Evolutionary conservation across 2,113 vertebrate genomes (phyloP).

Genomic region (Turnix velox): DNA sequence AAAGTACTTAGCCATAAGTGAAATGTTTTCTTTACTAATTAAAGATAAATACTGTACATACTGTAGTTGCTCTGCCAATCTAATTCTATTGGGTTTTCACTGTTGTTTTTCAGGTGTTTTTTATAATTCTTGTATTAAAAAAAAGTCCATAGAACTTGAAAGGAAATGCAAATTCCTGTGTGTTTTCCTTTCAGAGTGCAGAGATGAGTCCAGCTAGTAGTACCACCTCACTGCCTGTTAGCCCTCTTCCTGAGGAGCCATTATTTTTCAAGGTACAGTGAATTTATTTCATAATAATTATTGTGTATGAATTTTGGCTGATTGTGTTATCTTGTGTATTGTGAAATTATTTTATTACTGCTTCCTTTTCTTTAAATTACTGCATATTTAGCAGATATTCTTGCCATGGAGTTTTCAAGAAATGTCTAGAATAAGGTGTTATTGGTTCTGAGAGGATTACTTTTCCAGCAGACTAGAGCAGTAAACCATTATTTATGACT

Average conservation of each 20-base stretch:
- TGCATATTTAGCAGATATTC: neutral
- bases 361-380: neutral
- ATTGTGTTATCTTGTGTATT: neutral
- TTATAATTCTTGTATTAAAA: neutral
- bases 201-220: constrained; percentile 94
- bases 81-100: neutral
- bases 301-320: neutral
- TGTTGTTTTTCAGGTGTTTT: neutral
- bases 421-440: neutral
- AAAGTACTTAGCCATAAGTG: neutral
- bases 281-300: neutral
- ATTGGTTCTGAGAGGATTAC: neutral
- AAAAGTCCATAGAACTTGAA: neutral
- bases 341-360: neutral
- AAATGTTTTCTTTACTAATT: neutral
- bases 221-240: constrained; percentile 90
- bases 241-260: constrained; percentile 89
- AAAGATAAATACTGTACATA: neutral
- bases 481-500: neutral
- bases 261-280: constrained; percentile 88
- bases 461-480: neutral
- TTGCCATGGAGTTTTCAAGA: neutral
- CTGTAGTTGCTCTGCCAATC: neutral
- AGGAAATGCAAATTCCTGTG: neutral
- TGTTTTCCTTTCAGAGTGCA: constrained; percentile 79